Percentiles rank a stretch among this genome's conserved stretches.
phyloP scores from a whole-genome alignment of 2,797 vertebrate genomes.

The Cercopithecus neglectus region DNA sequence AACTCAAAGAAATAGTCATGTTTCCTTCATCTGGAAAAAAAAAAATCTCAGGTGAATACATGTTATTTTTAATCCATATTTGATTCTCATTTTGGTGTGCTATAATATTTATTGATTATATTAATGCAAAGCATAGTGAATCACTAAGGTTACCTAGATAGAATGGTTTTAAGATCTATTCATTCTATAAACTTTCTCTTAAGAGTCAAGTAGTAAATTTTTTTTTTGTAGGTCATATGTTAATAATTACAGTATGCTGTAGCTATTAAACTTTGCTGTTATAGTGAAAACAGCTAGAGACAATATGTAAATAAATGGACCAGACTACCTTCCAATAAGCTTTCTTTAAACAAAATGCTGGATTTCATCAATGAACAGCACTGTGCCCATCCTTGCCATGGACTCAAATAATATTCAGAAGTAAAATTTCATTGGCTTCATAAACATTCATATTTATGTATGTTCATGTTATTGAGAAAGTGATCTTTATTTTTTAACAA shows the following conservation, averaged over 20 bases:
- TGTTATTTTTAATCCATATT: neutral
- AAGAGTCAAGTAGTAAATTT: neutral
- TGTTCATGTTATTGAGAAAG: neutral
- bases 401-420: neutral
- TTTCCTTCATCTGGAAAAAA: neutral
- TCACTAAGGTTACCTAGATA: neutral
- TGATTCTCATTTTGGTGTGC: neutral
- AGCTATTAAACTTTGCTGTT: neutral
- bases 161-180: neutral
- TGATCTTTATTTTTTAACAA: neutral
- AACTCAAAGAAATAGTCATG: neutral
- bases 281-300: neutral
- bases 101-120: neutral
- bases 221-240: neutral
- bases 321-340: neutral
- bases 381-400: too few relatives aligned
- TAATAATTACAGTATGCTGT: neutral
- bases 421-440: neutral
- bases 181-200: neutral
- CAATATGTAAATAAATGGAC: neutral
- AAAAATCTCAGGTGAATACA: neutral
- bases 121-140: neutral
- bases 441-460: neutral
- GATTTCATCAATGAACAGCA: neutral
- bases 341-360: neutral